Evolutionary conservation across 2,113 vertebrate species (phyloP).

Genomic region (Chaetodon trifascialis): DNA sequence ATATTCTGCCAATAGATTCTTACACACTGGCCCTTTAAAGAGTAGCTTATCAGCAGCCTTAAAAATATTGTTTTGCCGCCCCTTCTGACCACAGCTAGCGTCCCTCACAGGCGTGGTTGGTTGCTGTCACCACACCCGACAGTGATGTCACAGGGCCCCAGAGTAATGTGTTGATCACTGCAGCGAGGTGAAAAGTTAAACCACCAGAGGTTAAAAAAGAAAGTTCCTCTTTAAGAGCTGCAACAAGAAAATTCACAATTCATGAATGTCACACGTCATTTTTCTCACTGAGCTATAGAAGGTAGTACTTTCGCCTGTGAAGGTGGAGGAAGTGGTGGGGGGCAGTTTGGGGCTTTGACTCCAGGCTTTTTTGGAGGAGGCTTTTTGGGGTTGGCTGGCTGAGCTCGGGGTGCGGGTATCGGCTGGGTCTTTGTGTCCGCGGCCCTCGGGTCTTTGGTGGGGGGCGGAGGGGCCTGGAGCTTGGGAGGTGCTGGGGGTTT

Average conservation of each 20-base stretch:
- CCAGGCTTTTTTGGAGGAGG: slow-evolving; percentile 60
- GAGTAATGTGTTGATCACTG: background rate
- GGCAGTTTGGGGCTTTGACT: slow-evolving; percentile 77
- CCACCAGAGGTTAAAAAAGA: background rate
- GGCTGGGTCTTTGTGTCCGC: slow-evolving; percentile 21
- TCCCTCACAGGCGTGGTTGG: background rate
- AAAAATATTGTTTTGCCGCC: background rate
- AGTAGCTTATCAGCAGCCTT: background rate
- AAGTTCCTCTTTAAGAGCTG: background rate
- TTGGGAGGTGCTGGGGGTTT: slow-evolving; percentile 31
- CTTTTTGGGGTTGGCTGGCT: slow-evolving; percentile 51
- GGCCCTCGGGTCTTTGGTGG: background rate
- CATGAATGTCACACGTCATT: background rate
- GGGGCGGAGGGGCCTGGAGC: slow-evolving; percentile 25
- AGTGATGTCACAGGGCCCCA: background rate
- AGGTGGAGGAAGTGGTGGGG: slow-evolving; percentile 83
- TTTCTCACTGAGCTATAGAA: slow-evolving; percentile 60
- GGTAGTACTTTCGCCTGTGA: slow-evolving; percentile 70
- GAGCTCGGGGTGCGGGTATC: slow-evolving; percentile 8
- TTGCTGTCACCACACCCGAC: background rate
- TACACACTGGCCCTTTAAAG: background rate
- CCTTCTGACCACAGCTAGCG: background rate
- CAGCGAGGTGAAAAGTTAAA: background rate
- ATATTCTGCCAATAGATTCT: too few relatives aligned
- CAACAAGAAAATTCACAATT: background rate